Conservation (phyloP, 2,888 invertebrate species). For the Drosophila mulleri region DNA sequence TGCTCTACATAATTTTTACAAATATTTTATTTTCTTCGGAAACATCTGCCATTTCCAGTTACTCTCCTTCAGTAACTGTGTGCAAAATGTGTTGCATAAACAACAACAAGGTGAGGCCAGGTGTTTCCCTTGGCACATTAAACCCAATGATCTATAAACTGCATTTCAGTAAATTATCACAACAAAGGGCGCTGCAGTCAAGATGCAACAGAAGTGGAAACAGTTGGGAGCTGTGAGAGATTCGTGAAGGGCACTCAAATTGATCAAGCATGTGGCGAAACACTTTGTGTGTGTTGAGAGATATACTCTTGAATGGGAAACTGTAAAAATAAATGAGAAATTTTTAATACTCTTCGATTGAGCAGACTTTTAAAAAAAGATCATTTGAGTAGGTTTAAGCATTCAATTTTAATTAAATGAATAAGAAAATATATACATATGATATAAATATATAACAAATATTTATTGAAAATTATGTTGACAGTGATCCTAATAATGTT, state of each 20-base stretch:
- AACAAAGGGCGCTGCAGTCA: constrained; percentile 50
- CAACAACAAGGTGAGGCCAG: constrained; percentile 42
- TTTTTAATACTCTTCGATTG: neutral
- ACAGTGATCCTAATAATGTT: neutral
- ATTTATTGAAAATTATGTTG: neutral
- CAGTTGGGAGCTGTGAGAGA: neutral
- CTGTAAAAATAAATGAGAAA: neutral
- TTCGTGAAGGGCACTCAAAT: constrained; percentile 5
- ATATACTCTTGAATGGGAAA: neutral
- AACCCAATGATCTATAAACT: constrained; percentile 57
- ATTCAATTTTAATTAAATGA: neutral
- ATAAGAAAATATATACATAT: neutral
- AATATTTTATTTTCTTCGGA: constrained; percentile 5
- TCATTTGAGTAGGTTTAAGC: too few species aligned
- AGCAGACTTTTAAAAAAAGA: neutral
- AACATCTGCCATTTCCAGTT: constrained; percentile 42
- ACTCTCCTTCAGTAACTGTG: constrained; percentile 42
- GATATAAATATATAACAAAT: neutral
- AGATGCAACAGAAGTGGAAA: constrained; percentile 9
- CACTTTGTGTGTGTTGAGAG: neutral
- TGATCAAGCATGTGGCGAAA: constrained; percentile 17
- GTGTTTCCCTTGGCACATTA: constrained; percentile 26
- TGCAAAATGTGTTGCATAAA: constrained; percentile 47
- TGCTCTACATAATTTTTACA: constrained; percentile 28
- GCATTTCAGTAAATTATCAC: constrained; percentile 71